phyloP scores from a whole-genome alignment of 2,888 invertebrate species.

The Phrixothrix hirtus region DNA sequence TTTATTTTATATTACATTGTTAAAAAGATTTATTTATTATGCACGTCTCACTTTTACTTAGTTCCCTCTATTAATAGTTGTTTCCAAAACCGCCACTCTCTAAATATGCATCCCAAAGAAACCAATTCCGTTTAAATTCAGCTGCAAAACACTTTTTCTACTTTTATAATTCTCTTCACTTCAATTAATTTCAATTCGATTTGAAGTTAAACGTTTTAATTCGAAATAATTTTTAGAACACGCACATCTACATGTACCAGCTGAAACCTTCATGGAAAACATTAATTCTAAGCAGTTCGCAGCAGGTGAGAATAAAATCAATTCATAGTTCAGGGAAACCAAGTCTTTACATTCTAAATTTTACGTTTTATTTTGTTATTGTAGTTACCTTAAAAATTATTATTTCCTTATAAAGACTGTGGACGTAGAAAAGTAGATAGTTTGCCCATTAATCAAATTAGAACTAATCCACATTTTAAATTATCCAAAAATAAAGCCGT shows the following conservation, averaged over 20 bases:
- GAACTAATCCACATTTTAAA: too few relatives aligned
- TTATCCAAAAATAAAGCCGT: too few relatives aligned
- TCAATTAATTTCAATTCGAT: background rate
- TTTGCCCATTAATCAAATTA: too few relatives aligned
- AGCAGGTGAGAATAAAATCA: constrained; percentile 23
- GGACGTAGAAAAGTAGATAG: too few relatives aligned
- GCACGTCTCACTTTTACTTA: too few relatives aligned
- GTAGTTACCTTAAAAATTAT: background rate
- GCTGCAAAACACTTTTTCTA: background rate
- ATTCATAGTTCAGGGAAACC: constrained; percentile 5
- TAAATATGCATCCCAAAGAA: constrained; percentile 10
- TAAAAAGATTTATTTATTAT: too few relatives aligned
- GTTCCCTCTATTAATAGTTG: too few relatives aligned
- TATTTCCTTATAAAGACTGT: background rate
- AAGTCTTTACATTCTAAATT: background rate
- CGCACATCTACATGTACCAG: constrained; percentile 29
- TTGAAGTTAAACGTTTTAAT: constrained; percentile 14
- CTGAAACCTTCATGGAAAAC: constrained; percentile 30
- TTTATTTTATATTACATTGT: too few relatives aligned
- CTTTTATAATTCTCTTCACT: background rate
- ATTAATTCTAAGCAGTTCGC: constrained; percentile 31
- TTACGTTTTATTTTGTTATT: background rate
- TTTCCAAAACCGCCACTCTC: constrained; percentile 14
- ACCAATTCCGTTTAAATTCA: background rate
- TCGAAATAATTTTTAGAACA: constrained; percentile 26